Percentiles rank a stretch among this genome's conserved stretches.
Conservation (phyloP, 2,888 invertebrate genomes). For the Euproctis similis region DNA sequence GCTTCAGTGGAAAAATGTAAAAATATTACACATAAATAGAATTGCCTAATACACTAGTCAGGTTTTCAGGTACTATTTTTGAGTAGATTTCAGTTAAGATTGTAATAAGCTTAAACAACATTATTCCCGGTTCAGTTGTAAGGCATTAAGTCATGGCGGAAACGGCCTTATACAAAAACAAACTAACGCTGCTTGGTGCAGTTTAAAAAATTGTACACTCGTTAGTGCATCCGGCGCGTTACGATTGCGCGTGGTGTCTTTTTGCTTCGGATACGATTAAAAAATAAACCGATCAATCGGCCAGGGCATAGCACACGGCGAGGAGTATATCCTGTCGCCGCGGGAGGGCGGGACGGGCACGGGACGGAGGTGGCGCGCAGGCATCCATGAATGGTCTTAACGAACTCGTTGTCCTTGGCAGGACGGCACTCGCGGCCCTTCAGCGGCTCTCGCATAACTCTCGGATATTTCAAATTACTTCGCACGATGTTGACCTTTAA, state of each 20-base stretch:
- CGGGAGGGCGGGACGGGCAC: slow-evolving; percentile 39
- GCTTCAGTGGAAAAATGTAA: too few species aligned
- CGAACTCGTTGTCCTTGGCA: slow-evolving; percentile 71
- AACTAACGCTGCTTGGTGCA: slow-evolving; percentile 46
- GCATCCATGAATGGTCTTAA: slow-evolving; percentile 73
- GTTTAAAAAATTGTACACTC: slow-evolving; percentile 64
- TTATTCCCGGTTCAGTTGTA: slow-evolving; percentile 32
- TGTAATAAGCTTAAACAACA: too few species aligned
- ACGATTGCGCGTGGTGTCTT: slow-evolving; percentile 57
- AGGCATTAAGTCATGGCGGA: slow-evolving; percentile 51
- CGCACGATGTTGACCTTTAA: too few species aligned
- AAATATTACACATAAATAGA: too few species aligned
- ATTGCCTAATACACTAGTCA: too few species aligned
- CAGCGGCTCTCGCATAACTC: too few species aligned
- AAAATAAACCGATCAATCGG: slow-evolving; percentile 61
- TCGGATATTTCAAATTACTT: too few species aligned
- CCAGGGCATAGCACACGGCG: slow-evolving; percentile 54
- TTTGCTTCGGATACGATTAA: slow-evolving; percentile 49
- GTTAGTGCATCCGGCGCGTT: slow-evolving; percentile 74
- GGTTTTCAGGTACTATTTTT: too few species aligned
- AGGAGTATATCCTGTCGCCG: slow-evolving; percentile 63
- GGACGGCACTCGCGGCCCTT: slow-evolving; percentile 44
- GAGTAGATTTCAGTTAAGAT: too few species aligned
- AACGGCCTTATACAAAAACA: slow-evolving; percentile 56
- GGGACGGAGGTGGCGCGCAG: slow-evolving; percentile 50